Evolutionary conservation across 2,797 vertebrate species (phyloP).

Genomic region (Poeciliopsis paucimaculata): DNA sequence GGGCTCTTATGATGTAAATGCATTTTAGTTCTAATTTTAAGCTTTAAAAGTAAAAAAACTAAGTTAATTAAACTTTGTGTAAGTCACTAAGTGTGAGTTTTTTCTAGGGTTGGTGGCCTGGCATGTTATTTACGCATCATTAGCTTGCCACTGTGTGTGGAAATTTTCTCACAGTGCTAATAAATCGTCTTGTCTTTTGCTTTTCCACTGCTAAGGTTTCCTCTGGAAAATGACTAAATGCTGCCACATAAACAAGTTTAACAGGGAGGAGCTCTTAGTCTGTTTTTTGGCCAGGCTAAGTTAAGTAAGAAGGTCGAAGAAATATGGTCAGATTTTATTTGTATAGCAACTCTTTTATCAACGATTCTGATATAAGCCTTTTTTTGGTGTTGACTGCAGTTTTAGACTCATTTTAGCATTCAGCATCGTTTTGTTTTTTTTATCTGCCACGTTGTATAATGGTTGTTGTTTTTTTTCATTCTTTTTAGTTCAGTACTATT

Average conservation of each 20-base stretch:
- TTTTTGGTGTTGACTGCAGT: background rate
- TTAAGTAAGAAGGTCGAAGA: background rate
- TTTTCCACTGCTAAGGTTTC: background rate
- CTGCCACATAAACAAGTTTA: background rate
- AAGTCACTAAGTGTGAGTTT: background rate
- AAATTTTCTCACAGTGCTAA: background rate
- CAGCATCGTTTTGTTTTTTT: background rate
- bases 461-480: too few relatives aligned
- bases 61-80: too few relatives aligned
- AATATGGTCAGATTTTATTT: background rate
- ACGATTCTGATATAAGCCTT: background rate
- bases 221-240: background rate
- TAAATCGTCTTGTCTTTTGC: background rate
- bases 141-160: too few relatives aligned
- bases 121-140: too few relatives aligned
- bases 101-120: background rate
- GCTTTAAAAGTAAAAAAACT: background rate
- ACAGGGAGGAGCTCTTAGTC: background rate
- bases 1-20: background rate
- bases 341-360: background rate
- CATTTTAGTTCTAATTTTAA: background rate
- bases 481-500: background rate
- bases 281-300: background rate
- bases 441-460: too few relatives aligned
- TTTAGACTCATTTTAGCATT: background rate